phyloP scores from a whole-genome alignment of 2,113 vertebrate species.

The Ancistrus triradiatus region DNA sequence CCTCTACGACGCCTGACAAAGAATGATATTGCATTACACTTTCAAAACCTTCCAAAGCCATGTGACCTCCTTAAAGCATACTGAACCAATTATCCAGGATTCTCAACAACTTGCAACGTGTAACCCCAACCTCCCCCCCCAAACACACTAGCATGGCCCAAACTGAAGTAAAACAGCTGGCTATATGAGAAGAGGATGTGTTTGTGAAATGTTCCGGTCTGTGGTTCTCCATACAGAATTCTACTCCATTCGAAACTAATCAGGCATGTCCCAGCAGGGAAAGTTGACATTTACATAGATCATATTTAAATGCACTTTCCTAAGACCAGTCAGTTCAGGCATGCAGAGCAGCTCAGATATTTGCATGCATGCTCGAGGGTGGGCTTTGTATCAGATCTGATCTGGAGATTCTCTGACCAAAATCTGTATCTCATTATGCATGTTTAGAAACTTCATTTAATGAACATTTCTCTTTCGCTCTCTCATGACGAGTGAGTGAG shows the following conservation, averaged over 20 bases:
- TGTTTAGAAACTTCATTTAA: not conserved
- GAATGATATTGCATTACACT: not conserved
- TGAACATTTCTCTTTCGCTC: not conserved
- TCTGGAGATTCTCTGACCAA: too few relatives aligned
- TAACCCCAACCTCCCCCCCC: not conserved
- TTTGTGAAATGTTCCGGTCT: too few relatives aligned
- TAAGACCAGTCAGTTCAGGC: too few relatives aligned
- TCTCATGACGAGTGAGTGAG: slow-evolving; percentile 9
- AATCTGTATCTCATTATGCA: not conserved
- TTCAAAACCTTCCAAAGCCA: slow-evolving; percentile 10
- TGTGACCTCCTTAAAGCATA: slow-evolving; percentile 20
- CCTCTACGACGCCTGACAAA: too few relatives aligned
- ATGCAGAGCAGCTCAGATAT: too few relatives aligned
- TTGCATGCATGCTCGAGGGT: too few relatives aligned
- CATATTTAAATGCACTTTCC: too few relatives aligned
- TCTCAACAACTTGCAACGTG: slow-evolving; percentile 27
- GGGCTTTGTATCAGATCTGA: too few relatives aligned
- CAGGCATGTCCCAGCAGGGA: too few relatives aligned
- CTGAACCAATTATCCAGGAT: slow-evolving; percentile 40
- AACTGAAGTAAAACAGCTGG: slow-evolving; percentile 17
- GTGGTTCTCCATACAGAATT: too few relatives aligned
- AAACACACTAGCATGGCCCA: not conserved
- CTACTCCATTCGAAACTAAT: too few relatives aligned
- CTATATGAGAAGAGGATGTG: slow-evolving; percentile 1
- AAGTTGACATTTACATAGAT: too few relatives aligned